Evolutionary conservation across 1,140 invertebrate species (phyloP), one percentile per base, ranked within the genome.

Genomic region (Rhagoletis pomonella): DNA sequence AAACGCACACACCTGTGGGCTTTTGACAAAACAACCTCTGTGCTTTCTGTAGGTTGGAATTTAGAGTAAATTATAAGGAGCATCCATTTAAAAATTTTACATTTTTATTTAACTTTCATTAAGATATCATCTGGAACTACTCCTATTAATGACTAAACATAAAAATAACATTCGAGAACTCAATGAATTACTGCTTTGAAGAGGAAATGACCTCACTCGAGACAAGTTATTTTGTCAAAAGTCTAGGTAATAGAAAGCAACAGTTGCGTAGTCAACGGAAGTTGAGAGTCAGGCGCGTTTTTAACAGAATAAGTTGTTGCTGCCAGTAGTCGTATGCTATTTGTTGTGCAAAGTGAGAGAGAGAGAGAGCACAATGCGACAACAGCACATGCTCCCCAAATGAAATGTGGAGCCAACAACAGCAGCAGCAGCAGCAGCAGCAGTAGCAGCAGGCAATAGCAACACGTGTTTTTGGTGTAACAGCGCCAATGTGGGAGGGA

Each of bases 231-330:
- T 29, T 29, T 29, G 29, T 29, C 29, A 29, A 1, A 29, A 29
- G 4, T 64, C 62, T 0, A n/a, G 0, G 9, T 58, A 10, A 81
- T 50, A 81, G 73, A 44, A 81, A 81, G 73, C 73, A 81, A 81
- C 73, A 81, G 73, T 81, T 81, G 73, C 73, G 44, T 55, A 81
- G 73, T 81, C 73, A 81, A 29, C 44, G 47, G 73, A 81, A 81
- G 47, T 73, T 47, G 67, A 73, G 67, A 73, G 67, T 47, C 67
- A 73, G 44, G 67, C 42, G 67, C 17, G 67, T 42, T 44, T 44
- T 73, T 0, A 47, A 73, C 44, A 42, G 42, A 59, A 39, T 42
- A 29, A 14, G 67, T 39, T 67, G 65, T 47, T 47, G 42, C 42
- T 73, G 39, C 10, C 42, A 4, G 10, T 44, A 14, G 7, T 39